Base-by-base conservation (phyloP, 2,888 invertebrate genomes). In the Koerneria pararmatus region DNA sequence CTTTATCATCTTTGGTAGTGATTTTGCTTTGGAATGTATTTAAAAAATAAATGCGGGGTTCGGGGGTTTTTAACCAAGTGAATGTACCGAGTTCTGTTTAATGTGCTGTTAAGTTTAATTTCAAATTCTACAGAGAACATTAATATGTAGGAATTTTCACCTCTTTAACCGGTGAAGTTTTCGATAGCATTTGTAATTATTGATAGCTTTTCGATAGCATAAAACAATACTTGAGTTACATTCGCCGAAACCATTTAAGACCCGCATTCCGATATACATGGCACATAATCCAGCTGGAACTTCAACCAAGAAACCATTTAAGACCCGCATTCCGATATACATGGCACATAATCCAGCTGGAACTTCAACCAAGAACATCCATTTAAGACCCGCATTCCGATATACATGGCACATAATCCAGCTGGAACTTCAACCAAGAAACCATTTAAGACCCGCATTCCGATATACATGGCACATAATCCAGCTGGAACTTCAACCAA, bases 231-330 rank as follows among this genome's bases (percentile, higher is more conserved):
- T n/a, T 46, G 11, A 15, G 46, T 15, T 46, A 22, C 15, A n/a
- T 19, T 60, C 46, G 58, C 37, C 46, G 41, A 29, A 35, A 59
- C 15, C 31, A 8, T 60, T 77, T 46, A 37, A 79, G 79, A 77
- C 79, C 1, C 66, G 80, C 41, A 78, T 80, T 22, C 77, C 77
- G 22, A 78, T 80, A 22, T 80, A 80, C 51, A 57, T 80, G 35
- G 79, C 80, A 22, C 80, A 80, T 59, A 80, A 78, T 61, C 80
- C 80, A 8, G 80, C 80, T 1, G 80, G 80, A 29, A 79, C 79
- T 0, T 74, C 73, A n/a, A n/a, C n/a, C n/a, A n/a, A n/a, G n/a
- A n/a, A n/a, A n/a, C n/a, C n/a, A n/a, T n/a, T n/a, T n/a, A n/a
- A 79, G 79, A 77, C 79, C 1, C 66, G 80, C 41, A 78, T 80